Evolutionary conservation across 2,888 invertebrate species (phyloP).

Genomic region (Zaprionus bogoriensis): DNA sequence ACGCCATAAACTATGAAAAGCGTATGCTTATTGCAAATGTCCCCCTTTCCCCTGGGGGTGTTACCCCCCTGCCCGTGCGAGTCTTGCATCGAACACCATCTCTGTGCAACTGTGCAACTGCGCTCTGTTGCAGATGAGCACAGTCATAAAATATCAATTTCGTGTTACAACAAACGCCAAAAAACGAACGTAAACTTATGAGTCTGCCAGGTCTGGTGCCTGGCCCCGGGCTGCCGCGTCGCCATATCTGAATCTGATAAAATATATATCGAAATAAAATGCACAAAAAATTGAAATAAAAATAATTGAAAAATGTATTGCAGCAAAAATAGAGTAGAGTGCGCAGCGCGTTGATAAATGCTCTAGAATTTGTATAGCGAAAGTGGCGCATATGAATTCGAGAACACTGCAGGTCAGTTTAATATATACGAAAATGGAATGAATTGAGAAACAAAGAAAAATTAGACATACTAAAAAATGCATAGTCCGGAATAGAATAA

Average conservation of each 20-base stretch:
- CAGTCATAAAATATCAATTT: conserved; percentile 78
- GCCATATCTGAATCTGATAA: conserved; percentile 33
- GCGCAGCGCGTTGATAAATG: neutral
- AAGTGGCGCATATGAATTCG: conserved; percentile 21
- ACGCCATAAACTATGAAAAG: conserved; percentile 74
- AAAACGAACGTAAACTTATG: conserved; percentile 72
- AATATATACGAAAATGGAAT: conserved; percentile 9
- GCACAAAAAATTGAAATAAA: conserved; percentile 20
- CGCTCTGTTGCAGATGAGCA: conserved; percentile 68
- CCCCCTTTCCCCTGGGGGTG: neutral
- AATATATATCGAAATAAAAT: conserved; percentile 56
- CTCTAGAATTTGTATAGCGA: conserved; percentile 40
- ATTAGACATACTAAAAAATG: neutral
- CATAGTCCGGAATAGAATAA: too few relatives aligned
- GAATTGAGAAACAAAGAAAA: neutral
- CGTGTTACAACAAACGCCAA: conserved; percentile 74
- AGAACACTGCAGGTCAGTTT: conserved; percentile 15
- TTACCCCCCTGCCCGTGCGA: neutral
- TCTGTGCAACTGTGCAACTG: too few relatives aligned
- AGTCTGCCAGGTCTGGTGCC: conserved; percentile 28
- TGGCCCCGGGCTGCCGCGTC: neutral
- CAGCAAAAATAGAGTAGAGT: conserved; percentile 63
- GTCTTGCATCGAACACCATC: too few relatives aligned
- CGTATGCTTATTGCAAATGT: conserved; percentile 59
- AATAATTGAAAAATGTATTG: conserved; percentile 70